These are phyloP conservation scores for Pterostichus madidus DNA, from an alignment of 2,888 invertebrate species.

Conservation along the genomic window DNA sequence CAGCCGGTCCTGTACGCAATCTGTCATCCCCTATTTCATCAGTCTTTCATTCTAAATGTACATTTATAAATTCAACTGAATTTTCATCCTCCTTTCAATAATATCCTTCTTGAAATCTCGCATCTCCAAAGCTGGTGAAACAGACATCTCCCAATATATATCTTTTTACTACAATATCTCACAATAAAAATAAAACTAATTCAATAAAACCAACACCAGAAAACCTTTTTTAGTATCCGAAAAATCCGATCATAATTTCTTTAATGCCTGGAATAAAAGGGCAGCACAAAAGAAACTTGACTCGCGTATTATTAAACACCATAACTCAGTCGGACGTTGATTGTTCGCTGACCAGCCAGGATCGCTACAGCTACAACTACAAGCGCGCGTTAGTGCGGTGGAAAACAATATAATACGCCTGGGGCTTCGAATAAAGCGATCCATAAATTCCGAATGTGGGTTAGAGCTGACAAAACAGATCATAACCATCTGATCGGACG, in stretches of 20 bases:
- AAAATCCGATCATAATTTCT: constrained; percentile 56
- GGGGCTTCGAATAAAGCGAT: constrained; percentile 30
- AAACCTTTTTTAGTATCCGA: constrained; percentile 45
- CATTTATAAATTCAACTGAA: no score
- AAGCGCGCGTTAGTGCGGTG: background rate
- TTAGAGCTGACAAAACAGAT: constrained; percentile 54
- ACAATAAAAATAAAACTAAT: constrained; percentile 41
- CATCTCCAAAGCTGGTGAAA: background rate
- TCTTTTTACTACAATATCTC: background rate
- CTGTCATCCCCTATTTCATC: no score
- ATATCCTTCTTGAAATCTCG: no score
- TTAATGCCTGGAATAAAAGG: constrained; percentile 39
- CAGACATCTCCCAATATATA: constrained; percentile 1
- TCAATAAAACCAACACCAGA: constrained; percentile 38
- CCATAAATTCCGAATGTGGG: constrained; percentile 48
- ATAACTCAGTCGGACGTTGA: constrained; percentile 50
- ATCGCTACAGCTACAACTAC: background rate
- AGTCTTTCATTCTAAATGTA: no score
- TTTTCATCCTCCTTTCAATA: no score
- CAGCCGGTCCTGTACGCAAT: no score
- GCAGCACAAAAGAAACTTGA: constrained; percentile 18
- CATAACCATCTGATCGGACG: constrained; percentile 36
- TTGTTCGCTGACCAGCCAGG: constrained; percentile 12
- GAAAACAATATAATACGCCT: constrained; percentile 39
- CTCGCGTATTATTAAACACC: constrained; percentile 51